Evolutionary conservation across 2,113 vertebrate genomes (phyloP), one percentile per base, ranked within the genome.

Genomic region (Tachysurus vachellii): DNA sequence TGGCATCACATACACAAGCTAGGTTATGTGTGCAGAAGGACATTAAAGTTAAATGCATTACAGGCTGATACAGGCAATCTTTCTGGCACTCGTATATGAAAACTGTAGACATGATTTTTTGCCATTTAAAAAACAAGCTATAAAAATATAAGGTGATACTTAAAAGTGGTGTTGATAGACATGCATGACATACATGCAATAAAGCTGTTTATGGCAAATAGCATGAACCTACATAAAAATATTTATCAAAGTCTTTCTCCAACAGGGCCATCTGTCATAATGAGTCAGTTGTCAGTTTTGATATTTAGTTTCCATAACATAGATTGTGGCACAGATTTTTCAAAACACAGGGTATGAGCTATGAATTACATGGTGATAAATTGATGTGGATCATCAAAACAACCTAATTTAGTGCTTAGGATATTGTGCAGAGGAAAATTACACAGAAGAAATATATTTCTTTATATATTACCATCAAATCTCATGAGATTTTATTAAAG

Each of bases 1-100:
- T 71, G 26, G 50, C n/a, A 82, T 75, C 68, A 73, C n/a, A 64
- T 17, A n/a, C 68, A 88, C 82, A 79, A 53, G 73, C 14, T 50
- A 59, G 56, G 14, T 31, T 47, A 84, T 73, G n/a, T 56, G n/a
- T 26, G 28, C 50, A 68, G 28, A 12, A 36, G 17, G 7, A 17
- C 26, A 54, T 75, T 28, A 28, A 64, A 85, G 11, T 28, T 13
- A 7, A 79, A 66, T 36, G 23, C 28, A 77, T 23, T 80, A 76
- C 66, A 14, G 17, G 26, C 26, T 77, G 21, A 76, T 44, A n/a
- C 9, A n/a, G 73, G 44, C 28, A 36, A 53, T 77, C 53, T n/a
- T 54, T 54, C 26, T 54, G 75, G 53, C 82, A 70, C 10, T 53
- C 9, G 2, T 28, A 6, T 17, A 62, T 64, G 19, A 82, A 82